Evolutionary conservation across 2,797 vertebrate genomes (phyloP).

Genomic region (Oreortyx pictus): DNA sequence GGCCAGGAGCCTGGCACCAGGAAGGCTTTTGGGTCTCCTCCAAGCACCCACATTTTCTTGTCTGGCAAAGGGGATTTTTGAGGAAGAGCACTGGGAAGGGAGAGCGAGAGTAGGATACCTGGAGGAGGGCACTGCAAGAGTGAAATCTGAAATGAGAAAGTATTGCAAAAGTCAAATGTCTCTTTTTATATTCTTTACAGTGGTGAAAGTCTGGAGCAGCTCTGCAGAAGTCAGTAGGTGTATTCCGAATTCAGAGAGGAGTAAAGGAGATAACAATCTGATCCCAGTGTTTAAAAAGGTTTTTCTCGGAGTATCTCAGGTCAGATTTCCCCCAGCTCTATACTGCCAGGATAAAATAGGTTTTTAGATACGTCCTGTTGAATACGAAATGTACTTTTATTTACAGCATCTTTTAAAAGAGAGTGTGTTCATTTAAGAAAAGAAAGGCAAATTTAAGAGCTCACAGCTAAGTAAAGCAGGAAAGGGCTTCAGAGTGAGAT

Average conservation of each 20-base stretch:
- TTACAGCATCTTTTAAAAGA: constrained; percentile 16
- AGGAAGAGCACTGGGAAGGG: neutral
- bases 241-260: neutral
- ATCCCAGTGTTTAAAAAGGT: neutral
- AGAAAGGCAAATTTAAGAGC: constrained; percentile 58
- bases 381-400: constrained; percentile 37
- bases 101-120: neutral
- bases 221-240: neutral
- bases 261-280: neutral
- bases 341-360: neutral
- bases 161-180: neutral
- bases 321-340: neutral
- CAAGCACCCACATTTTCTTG: neutral
- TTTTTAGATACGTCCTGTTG: constrained; percentile 21
- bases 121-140: neutral
- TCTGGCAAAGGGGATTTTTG: neutral
- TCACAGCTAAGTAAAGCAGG: constrained; percentile 78
- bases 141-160: neutral
- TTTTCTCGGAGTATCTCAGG: neutral
- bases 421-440: neutral
- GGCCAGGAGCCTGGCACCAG: neutral
- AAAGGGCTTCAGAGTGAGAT: constrained; percentile 82
- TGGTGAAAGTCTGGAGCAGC: neutral
- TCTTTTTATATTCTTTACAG: neutral
- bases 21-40: neutral